These are phyloP conservation scores for Fregata magnificens DNA, from an alignment of 2,113 vertebrate genomes.

Conservation along the genomic window DNA sequence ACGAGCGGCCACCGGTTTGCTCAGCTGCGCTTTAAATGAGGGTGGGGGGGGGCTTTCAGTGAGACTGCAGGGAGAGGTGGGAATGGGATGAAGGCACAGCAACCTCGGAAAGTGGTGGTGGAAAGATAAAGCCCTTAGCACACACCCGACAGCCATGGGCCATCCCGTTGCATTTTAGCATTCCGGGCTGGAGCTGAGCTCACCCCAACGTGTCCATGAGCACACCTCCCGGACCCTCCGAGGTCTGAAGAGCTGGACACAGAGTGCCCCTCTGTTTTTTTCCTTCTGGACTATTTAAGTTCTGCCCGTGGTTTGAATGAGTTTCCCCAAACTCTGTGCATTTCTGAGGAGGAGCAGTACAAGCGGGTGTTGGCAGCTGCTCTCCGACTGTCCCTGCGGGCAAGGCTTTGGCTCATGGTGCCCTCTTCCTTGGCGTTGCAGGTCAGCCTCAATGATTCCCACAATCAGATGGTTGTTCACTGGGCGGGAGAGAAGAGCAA, in stretches of 20 bases:
- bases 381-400: rapidly evolving
- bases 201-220: rapidly evolving
- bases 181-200: neutral
- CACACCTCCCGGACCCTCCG: rapidly evolving
- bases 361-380: rapidly evolving
- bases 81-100: neutral
- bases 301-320: neutral
- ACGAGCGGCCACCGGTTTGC: neutral
- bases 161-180: neutral
- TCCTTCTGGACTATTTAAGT: neutral
- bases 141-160: rapidly evolving
- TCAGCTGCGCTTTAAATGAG: neutral
- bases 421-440: conserved; percentile 52
- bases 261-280: too few species aligned
- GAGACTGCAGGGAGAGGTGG: neutral
- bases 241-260: neutral
- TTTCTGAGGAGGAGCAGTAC: rapidly evolving
- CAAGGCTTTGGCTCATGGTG: neutral
- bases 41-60: neutral
- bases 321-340: rapidly evolving
- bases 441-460: conserved; percentile 95
- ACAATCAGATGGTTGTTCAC: conserved; percentile 99
- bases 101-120: neutral
- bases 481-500: conserved; percentile 98
- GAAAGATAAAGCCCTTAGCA: neutral